phyloP scores from a whole-genome alignment of 2,888 invertebrate genomes.

The Electrophaes corylata region DNA sequence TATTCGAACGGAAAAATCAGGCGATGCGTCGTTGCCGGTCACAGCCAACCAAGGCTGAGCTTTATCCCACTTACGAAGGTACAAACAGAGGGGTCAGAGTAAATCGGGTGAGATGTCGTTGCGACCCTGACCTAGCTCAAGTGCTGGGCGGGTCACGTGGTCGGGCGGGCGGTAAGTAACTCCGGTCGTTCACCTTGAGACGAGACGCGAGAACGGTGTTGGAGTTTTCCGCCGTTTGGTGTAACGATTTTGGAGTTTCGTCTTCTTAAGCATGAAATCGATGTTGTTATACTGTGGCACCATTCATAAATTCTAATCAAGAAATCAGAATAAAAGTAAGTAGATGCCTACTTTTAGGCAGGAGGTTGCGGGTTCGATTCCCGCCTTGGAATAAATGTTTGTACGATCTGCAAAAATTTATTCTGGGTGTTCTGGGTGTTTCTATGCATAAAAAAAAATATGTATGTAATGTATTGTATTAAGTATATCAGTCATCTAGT shows the following conservation, averaged over 20 bases:
- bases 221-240: constrained; percentile 35
- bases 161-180: constrained; percentile 73
- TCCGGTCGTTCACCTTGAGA: constrained; percentile 81
- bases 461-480: too few species aligned
- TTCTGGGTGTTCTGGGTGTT: too few species aligned
- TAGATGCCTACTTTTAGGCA: too few species aligned
- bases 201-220: constrained; percentile 57
- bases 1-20: constrained; percentile 80
- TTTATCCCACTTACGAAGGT: constrained; percentile 33
- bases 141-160: constrained; percentile 78
- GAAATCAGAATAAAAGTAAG: too few species aligned
- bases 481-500: too few species aligned
- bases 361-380: too few species aligned
- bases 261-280: constrained; percentile 4
- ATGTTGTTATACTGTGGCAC: background rate
- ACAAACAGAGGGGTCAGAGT: constrained; percentile 52
- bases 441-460: too few species aligned
- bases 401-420: too few species aligned
- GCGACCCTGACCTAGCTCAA: constrained; percentile 81
- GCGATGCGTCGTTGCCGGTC: constrained; percentile 45
- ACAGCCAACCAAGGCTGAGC: constrained; percentile 54
- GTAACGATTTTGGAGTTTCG: constrained; percentile 14
- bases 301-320: background rate
- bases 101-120: constrained; percentile 59
- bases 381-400: too few species aligned